Evolutionary conservation across 2,797 vertebrate species (phyloP).

Genomic region (Pogonophryne albipinna): DNA sequence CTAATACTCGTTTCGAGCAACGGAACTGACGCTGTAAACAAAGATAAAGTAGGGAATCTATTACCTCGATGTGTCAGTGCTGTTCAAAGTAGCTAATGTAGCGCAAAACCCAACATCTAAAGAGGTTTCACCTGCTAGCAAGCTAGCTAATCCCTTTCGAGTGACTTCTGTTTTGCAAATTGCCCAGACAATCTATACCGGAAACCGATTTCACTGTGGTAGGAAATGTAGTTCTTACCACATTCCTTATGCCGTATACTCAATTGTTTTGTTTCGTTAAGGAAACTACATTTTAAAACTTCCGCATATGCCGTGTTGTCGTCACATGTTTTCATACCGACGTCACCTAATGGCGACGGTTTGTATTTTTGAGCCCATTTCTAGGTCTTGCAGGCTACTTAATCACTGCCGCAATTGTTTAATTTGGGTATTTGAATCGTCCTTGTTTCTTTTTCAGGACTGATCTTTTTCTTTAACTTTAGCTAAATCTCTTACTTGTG

Average conservation of each 20-base stretch:
- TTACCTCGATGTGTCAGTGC: constrained; percentile 63
- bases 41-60: neutral
- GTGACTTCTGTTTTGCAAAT: constrained; percentile 75
- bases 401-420: too few relatives aligned
- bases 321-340: constrained; percentile 48
- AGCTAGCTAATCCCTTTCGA: constrained; percentile 80
- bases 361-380: accelerated
- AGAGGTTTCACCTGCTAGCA: constrained; percentile 61
- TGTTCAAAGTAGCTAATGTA: constrained; percentile 43
- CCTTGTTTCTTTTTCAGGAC: too few relatives aligned
- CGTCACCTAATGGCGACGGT: constrained; percentile 32
- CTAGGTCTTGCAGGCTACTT: neutral
- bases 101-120: constrained; percentile 64
- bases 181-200: constrained; percentile 23
- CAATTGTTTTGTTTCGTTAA: neutral
- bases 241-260: accelerated
- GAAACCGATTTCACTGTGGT: neutral
- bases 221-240: constrained; percentile 71
- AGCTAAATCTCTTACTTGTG: too few relatives aligned
- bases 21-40: neutral
- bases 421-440: too few relatives aligned
- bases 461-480: too few relatives aligned
- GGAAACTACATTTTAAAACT: constrained; percentile 60
- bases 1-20: neutral
- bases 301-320: neutral